Base-by-base conservation (phyloP, 2,888 invertebrate species). In the Pandemis heparana region DNA sequence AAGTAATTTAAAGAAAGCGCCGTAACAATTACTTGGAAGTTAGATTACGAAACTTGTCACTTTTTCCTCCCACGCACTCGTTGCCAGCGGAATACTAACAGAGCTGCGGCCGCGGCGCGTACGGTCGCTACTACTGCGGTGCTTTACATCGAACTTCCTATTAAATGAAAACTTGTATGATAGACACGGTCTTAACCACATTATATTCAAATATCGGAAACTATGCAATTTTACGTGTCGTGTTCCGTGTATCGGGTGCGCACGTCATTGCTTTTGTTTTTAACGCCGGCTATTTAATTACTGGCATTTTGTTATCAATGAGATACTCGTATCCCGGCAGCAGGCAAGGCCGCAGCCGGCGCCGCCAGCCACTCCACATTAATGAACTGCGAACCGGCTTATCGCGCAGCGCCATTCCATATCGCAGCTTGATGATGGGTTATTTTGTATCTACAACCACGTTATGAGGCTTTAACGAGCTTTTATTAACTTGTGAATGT, bases 31-130 rank as follows among this genome's bases (percentile, higher is more conserved):
- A 48, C 48, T 60, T 38, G 60, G 41, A 16, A 41, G 16, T 61
- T 61, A 9, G 53, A 61, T 61, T 61, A 61, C 61, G 41, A 16
- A 14, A 61, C 41, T 61, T 61, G 39, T 5, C 61, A 41, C 16
- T 23, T 16, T 18, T 12, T 9, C 4, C 60, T 8, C 39, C 60
- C 60, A 61, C 60, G 8, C 60, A 39, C 14, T 9, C 5, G 39
- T n/a, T 39, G 60, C n/a, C 39, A 39, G 38, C 8, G 60, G 60
- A 61, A 61, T 61, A 39, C 39, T 10, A 16, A 39, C 23, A 23
- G 14, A 10, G 10, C 38, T 7, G 32, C 14, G 60, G 3, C 8
- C 43, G 43, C 10, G n/a, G n/a, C n/a, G n/a, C n/a, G n/a, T n/a
- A 41, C 12, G 10, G 10, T 10, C 4, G 12, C 41, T 41, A 9